Evolutionary conservation across 2,113 vertebrate species (phyloP).

Genomic region (Sinosuthora webbiana): DNA sequence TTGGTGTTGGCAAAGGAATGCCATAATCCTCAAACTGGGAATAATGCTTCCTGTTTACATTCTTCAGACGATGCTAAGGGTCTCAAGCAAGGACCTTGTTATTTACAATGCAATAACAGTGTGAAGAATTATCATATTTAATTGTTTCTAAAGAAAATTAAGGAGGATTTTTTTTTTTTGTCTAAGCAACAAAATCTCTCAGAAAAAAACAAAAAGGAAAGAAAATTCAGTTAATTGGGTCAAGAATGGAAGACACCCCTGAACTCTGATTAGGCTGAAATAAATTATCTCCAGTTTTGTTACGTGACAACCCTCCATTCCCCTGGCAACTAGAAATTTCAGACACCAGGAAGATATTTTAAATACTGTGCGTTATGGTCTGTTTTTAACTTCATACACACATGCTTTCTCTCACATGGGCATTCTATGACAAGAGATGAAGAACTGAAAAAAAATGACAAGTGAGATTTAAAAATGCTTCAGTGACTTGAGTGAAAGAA

Average conservation of each 20-base stretch:
- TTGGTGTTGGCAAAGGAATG: not conserved
- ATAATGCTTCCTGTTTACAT: slow-evolving; percentile 47
- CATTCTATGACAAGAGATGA: slow-evolving; percentile 39
- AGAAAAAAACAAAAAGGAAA: not conserved
- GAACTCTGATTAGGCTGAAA: slow-evolving; percentile 52
- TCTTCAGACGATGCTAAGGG: slow-evolving; percentile 18
- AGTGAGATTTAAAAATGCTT: slow-evolving; percentile 41
- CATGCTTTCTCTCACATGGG: slow-evolving; percentile 32
- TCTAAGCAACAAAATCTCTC: not conserved
- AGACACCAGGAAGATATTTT: slow-evolving; percentile 66
- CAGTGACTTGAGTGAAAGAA: slow-evolving; percentile 31
- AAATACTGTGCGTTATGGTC: slow-evolving; percentile 58
- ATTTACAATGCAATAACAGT: slow-evolving; percentile 29
- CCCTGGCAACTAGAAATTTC: slow-evolving; percentile 66
- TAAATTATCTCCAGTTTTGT: slow-evolving; percentile 50
- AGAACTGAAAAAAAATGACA: slow-evolving; percentile 35
- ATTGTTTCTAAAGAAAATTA: not conserved
- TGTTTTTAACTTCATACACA: slow-evolving; percentile 59
- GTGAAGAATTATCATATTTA: not conserved
- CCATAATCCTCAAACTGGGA: slow-evolving; percentile 10
- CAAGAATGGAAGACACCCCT: slow-evolving; percentile 52
- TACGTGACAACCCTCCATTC: slow-evolving; percentile 19
- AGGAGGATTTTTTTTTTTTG: not conserved
- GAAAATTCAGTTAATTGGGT: slow-evolving; percentile 39
- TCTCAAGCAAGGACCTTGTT: not conserved